Evolutionary conservation across 2,797 vertebrate genomes (phyloP).

Genomic region (Decapterus maruadsi): DNA sequence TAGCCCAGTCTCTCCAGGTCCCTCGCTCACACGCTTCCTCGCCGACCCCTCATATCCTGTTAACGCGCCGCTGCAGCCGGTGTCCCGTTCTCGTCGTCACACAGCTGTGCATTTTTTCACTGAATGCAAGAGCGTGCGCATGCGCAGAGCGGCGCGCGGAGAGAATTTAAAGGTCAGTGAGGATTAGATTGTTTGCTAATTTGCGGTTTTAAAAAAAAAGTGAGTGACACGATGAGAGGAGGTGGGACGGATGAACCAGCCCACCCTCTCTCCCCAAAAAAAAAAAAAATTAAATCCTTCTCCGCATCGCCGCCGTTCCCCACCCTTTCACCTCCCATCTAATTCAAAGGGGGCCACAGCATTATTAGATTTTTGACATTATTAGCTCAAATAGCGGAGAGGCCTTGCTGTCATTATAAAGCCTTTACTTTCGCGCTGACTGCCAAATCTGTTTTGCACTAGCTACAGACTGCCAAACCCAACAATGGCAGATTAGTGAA

Average conservation of each 20-base stretch:
- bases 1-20: conserved; percentile 42
- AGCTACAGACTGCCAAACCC: conserved; percentile 93
- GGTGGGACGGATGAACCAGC: conserved; percentile 44
- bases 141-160: conserved; percentile 10
- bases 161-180: conserved; percentile 80
- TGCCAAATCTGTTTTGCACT: conserved; percentile 91
- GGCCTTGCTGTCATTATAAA: conserved; percentile 87
- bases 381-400: conserved; percentile 85
- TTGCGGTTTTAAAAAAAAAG: conserved; percentile 59
- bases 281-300: conserved; percentile 40
- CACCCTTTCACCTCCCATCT: conserved; percentile 75
- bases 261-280: not conserved
- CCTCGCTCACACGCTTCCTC: conserved; percentile 50
- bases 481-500: conserved; percentile 96
- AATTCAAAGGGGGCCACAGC: conserved; percentile 73
- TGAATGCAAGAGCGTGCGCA: conserved; percentile 19
- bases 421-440: conserved; percentile 84
- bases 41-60: conserved; percentile 48
- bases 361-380: conserved; percentile 86
- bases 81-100: not conserved
- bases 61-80: conserved; percentile 22
- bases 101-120: conserved; percentile 16
- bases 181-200: conserved; percentile 81
- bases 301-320: conserved; percentile 36
- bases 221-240: conserved; percentile 60